These are phyloP conservation scores for Elachura formosa DNA, from an alignment of 2,113 vertebrate species.

Conservation along the genomic window DNA sequence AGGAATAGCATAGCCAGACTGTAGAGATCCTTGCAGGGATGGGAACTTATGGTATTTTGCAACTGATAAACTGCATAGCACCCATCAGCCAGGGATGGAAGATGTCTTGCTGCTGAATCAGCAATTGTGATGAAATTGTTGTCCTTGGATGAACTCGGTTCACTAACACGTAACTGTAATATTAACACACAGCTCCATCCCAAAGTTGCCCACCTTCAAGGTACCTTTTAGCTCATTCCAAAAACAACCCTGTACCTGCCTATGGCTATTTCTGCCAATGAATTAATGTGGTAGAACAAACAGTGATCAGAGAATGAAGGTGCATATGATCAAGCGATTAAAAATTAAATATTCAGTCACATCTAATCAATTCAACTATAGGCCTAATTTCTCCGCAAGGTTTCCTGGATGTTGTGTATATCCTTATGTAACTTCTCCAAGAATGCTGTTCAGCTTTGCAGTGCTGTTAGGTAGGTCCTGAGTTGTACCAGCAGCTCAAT, in stretches of 20 bases:
- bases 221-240: not conserved
- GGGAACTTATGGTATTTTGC: not conserved
- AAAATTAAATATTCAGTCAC: not conserved
- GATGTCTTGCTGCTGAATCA: not conserved
- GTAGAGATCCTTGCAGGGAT: not conserved
- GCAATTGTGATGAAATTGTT: not conserved
- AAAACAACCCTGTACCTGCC: not conserved
- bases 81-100: not conserved
- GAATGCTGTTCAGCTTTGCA: not conserved
- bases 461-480: not conserved
- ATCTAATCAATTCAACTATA: not conserved
- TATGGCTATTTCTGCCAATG: not conserved
- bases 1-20: not conserved
- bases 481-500: not conserved
- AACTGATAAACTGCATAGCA: not conserved
- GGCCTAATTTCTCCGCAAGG: not conserved
- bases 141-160: not conserved
- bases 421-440: not conserved
- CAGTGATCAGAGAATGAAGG: not conserved
- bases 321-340: not conserved
- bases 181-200: not conserved
- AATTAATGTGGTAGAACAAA: not conserved
- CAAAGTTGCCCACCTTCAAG: not conserved
- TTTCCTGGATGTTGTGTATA: not conserved
- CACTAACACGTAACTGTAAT: not conserved